A percentile compares a stretch with the other conserved stretches of the same genome.
These are phyloP conservation scores for Cladopsammia gracilis DNA, from an alignment of 64 coral and sea anemone species.

Conservation along the genomic window DNA sequence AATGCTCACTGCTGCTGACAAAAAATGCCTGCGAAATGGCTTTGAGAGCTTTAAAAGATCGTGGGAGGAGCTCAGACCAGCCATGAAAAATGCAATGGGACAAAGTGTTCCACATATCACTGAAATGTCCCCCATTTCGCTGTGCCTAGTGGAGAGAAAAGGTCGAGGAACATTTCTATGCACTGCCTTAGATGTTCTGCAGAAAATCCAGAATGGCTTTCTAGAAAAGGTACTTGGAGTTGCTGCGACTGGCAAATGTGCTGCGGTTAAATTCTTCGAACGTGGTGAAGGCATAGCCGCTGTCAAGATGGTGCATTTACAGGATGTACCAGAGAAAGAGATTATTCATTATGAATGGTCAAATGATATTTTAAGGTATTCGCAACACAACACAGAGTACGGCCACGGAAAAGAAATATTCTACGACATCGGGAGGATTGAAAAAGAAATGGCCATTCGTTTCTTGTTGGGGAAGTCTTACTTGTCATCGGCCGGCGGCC, in stretches of 20 bases:
- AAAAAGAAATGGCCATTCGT: conserved; percentile 66
- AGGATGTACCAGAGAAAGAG: conserved; percentile 77
- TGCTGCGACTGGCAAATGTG: conserved; percentile 45
- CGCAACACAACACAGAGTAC: conserved; percentile 80
- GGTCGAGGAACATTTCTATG: conserved; percentile 49
- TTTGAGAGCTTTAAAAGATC: conserved; percentile 54
- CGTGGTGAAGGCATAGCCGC: conserved; percentile 31
- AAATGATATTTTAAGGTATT: conserved; percentile 66
- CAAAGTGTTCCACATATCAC: conserved; percentile 24
- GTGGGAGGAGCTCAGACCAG: conserved; percentile 41
- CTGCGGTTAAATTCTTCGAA: conserved; percentile 65
- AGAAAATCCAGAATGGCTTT: conserved; percentile 76
- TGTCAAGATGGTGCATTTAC: conserved; percentile 63
- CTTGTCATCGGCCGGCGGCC: conserved; percentile 56
- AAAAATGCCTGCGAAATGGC: conserved; percentile 8
- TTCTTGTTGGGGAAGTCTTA: conserved; percentile 80
- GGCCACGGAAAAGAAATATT: conserved; percentile 74
- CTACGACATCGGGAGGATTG: conserved; percentile 88
- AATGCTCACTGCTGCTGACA: no score
- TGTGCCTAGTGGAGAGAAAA: conserved; percentile 58
- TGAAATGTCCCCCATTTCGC: conserved; percentile 29
- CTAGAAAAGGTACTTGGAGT: conserved; percentile 58
- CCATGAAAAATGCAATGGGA: conserved; percentile 29
- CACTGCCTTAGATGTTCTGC: conserved; percentile 60
- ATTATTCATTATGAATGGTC: conserved; percentile 83